A percentile compares a stretch with the other conserved stretches of the same genome.
These are phyloP conservation scores for Todus mexicanus DNA, from an alignment of 2,797 vertebrate genomes.

Conservation along the genomic window DNA sequence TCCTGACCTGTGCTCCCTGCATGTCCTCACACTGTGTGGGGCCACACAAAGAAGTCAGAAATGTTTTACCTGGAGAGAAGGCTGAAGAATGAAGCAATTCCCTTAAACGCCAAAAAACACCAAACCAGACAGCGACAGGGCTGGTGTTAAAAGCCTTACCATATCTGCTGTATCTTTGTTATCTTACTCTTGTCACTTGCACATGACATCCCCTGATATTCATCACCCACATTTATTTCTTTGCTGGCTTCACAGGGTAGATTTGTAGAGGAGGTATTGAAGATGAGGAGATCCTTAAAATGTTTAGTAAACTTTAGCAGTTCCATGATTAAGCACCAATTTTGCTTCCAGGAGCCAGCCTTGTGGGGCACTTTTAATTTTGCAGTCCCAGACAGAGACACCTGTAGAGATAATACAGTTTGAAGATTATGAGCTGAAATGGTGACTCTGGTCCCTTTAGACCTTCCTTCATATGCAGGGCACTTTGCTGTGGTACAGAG, in stretches of 20 bases:
- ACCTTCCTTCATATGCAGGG: not conserved
- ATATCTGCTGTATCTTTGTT: not conserved
- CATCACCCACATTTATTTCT: not conserved
- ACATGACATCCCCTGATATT: not conserved
- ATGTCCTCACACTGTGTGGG: rapidly evolving
- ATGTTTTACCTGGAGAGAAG: not conserved
- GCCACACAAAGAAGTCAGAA: not conserved
- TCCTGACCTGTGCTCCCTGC: not conserved
- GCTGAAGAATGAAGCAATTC: not conserved
- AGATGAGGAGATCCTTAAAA: not conserved
- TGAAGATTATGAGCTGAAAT: not conserved
- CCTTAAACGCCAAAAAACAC: not conserved
- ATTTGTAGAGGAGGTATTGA: not conserved
- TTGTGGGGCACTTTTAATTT: not conserved
- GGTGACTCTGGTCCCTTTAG: not conserved
- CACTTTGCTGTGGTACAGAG: not conserved
- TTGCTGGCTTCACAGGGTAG: not conserved
- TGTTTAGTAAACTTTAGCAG: not conserved
- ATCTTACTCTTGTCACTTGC: not conserved
- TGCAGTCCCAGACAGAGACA: not conserved
- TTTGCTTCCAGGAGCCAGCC: not conserved
- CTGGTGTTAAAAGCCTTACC: not conserved
- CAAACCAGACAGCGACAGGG: rapidly evolving
- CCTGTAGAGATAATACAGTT: not conserved
- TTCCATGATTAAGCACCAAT: not conserved